Percentiles rank a stretch among this genome's conserved stretches.
These are phyloP conservation scores for Acanthochromis polyacanthus DNA, from an alignment of 2,113 vertebrate genomes.

Conservation along the genomic window DNA sequence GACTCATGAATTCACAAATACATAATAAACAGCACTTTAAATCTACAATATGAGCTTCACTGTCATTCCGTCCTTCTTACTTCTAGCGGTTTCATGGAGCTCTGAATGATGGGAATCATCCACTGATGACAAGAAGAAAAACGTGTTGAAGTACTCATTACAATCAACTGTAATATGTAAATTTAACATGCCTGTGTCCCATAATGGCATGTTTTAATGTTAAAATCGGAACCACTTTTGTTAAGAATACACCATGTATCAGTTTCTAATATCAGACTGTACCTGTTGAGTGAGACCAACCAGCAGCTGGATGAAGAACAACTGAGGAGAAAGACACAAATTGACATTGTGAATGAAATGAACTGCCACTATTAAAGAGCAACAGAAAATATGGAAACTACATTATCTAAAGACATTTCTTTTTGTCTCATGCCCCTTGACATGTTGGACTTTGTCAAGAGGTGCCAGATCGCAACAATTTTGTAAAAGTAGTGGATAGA, in stretches of 20 bases:
- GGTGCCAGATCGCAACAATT: neutral
- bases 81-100: constrained; percentile 95
- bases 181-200: neutral
- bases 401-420: too few relatives aligned
- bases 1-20: neutral
- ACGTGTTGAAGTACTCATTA: neutral
- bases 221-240: too few relatives aligned
- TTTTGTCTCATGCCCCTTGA: too few relatives aligned
- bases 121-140: constrained; percentile 81
- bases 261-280: neutral
- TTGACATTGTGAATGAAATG: neutral
- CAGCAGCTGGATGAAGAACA: constrained; percentile 91
- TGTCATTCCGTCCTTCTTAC: constrained; percentile 73
- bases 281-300: constrained; percentile 95
- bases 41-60: neutral
- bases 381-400: neutral
- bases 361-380: neutral
- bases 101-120: constrained; percentile 94
- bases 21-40: neutral
- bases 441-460: neutral
- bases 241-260: too few relatives aligned
- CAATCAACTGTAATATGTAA: neutral
- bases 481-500: neutral
- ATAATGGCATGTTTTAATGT: too few relatives aligned
- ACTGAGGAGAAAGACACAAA: constrained; percentile 73